Conservation (phyloP, 92 coral and sea anemone genomes). For the Palythoa grandis region DNA sequence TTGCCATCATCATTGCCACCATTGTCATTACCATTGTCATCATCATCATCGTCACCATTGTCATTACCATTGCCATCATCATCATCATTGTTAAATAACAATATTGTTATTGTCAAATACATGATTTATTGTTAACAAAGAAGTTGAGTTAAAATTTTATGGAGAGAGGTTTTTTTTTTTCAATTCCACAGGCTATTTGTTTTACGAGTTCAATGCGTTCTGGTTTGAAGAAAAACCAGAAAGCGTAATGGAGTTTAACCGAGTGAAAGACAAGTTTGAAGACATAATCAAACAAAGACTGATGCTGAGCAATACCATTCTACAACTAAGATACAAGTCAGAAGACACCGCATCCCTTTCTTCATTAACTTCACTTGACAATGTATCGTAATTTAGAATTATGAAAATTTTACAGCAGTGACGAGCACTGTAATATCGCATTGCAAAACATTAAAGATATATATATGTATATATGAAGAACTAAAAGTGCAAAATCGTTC, state of each 20-base stretch:
- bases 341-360: slow-evolving; percentile 58
- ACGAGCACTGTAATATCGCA: too few species aligned
- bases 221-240: slow-evolving; percentile 93
- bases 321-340: slow-evolving; percentile 64
- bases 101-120: too few species aligned
- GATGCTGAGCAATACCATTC: slow-evolving; percentile 42
- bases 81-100: neutral
- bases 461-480: too few species aligned
- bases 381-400: slow-evolving; percentile 13
- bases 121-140: neutral
- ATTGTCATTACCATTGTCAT: too few species aligned
- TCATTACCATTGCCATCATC: too few species aligned
- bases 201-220: slow-evolving; percentile 89
- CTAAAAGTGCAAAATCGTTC: too few species aligned
- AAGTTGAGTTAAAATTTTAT: neutral
- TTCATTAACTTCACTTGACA: slow-evolving; percentile 65
- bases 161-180: neutral
- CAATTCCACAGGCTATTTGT: slow-evolving; percentile 73
- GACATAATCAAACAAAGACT: slow-evolving; percentile 65
- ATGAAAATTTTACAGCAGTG: too few species aligned
- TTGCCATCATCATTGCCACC: too few species aligned
- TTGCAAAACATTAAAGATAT: too few species aligned
- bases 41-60: too few species aligned
- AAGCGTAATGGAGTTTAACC: slow-evolving; percentile 89
- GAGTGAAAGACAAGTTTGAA: slow-evolving; percentile 85